phyloP scores from a whole-genome alignment of 2,113 vertebrate genomes.

The Nothoprocta pentlandii region DNA sequence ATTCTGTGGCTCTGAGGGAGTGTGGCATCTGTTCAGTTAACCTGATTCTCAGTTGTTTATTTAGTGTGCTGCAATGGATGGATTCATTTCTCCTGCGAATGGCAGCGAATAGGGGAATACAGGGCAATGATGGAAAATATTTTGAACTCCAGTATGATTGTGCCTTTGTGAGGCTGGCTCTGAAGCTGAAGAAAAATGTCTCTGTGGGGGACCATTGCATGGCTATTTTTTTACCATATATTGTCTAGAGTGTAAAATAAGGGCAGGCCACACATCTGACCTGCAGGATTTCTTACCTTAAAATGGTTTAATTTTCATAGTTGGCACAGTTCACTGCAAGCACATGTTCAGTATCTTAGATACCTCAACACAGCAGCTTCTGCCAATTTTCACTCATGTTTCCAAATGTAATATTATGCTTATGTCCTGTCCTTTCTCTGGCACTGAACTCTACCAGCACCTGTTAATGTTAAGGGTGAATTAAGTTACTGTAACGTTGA shows the following conservation, averaged over 20 bases:
- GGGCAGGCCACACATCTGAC: not conserved
- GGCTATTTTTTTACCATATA: not conserved
- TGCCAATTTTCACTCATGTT: slow-evolving; percentile 69
- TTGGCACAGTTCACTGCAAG: slow-evolving; percentile 28
- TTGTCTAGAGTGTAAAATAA: not conserved
- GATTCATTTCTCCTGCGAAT: not conserved
- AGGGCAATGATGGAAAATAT: not conserved
- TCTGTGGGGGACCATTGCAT: not conserved
- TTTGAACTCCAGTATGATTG: not conserved
- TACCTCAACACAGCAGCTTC: slow-evolving; percentile 14
- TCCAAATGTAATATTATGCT: slow-evolving; percentile 72
- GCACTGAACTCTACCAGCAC: slow-evolving; percentile 55
- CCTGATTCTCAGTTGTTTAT: not conserved
- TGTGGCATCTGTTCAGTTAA: not conserved
- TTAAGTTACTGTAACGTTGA: slow-evolving; percentile 46
- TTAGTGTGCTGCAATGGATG: not conserved
- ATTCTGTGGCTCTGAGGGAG: not conserved
- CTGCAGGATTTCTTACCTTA: slow-evolving; percentile 39
- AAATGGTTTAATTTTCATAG: slow-evolving; percentile 20
- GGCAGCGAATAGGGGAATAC: not conserved
- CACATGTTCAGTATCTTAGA: slow-evolving; percentile 50
- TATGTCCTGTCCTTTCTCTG: slow-evolving; percentile 50
- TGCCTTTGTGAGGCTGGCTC: not conserved
- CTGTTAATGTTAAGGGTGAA: slow-evolving; percentile 65
- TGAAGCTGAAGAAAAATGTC: not conserved